Percentiles rank a stretch among this genome's conserved stretches.
These are phyloP conservation scores for Drosophila nigromelanica DNA, from an alignment of 1,140 invertebrate species.

Conservation along the genomic window DNA sequence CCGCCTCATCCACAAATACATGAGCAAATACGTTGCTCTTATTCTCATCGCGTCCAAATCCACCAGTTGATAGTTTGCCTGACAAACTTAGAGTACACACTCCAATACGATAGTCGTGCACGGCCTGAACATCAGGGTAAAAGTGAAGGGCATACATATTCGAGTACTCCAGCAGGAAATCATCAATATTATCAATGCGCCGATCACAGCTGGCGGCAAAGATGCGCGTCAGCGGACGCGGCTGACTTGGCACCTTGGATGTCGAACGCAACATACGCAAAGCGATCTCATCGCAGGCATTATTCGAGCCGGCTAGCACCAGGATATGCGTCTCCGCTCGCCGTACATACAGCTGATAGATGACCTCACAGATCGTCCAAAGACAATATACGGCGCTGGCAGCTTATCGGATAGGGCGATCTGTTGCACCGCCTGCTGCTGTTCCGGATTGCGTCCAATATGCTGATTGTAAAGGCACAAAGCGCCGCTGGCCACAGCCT, in stretches of 20 bases:
- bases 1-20: constrained; percentile 94
- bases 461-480: constrained; percentile 39
- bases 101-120: constrained; percentile 76
- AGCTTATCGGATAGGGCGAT: constrained; percentile 86
- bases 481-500: background rate
- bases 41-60: constrained; percentile 85
- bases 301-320: constrained; percentile 90
- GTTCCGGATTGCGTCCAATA: constrained; percentile 86
- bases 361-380: constrained; percentile 92
- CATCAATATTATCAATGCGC: constrained; percentile 79
- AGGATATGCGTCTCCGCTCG: constrained; percentile 85
- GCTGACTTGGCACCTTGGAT: constrained; percentile 63
- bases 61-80: constrained; percentile 88
- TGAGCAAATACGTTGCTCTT: constrained; percentile 86
- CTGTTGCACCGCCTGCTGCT: constrained; percentile 87
- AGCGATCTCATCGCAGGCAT: constrained; percentile 90
- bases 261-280: constrained; percentile 84
- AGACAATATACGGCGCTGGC: constrained; percentile 90
- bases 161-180: constrained; percentile 69
- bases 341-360: constrained; percentile 84
- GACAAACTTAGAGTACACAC: constrained; percentile 65
- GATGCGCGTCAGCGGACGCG: constrained; percentile 79
- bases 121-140: constrained; percentile 66
- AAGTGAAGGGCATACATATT: constrained; percentile 75
- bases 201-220: constrained; percentile 84